Percentiles rank a stretch among this genome's conserved stretches.
Evolutionary conservation across 2,113 vertebrate species (phyloP).

Genomic region (Protobothrops flavoviridis): DNA sequence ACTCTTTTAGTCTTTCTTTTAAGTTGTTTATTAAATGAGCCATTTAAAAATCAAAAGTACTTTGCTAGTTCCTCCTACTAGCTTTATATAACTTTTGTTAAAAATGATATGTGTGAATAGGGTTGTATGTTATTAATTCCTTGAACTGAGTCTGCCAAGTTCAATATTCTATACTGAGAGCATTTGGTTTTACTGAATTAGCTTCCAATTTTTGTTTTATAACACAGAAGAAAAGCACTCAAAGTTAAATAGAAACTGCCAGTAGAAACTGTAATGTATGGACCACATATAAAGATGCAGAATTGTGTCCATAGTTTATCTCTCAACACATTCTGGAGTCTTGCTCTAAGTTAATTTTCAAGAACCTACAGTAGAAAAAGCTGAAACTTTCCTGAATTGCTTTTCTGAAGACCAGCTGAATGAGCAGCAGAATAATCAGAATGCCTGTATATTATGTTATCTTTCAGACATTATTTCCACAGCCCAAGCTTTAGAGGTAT

Average conservation of each 20-base stretch:
- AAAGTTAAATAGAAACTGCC: constrained; percentile 37
- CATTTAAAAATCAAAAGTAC: constrained; percentile 41
- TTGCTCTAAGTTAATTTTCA: neutral
- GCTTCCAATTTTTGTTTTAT: constrained; percentile 47
- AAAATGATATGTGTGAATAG: constrained; percentile 19
- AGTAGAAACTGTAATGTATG: constrained; percentile 27
- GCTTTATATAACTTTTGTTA: constrained; percentile 50
- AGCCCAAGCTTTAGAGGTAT: neutral
- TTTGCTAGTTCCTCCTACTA: constrained; percentile 46
- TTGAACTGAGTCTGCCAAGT: constrained; percentile 48
- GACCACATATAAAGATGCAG: neutral
- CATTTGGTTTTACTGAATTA: constrained; percentile 39
- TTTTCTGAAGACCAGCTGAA: neutral
- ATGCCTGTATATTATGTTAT: neutral
- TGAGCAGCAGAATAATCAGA: neutral
- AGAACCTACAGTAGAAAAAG: neutral
- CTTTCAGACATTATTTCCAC: neutral
- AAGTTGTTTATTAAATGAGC: constrained; percentile 45
- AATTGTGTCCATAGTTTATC: constrained; percentile 4
- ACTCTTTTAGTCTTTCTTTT: constrained; percentile 14
- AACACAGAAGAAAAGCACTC: constrained; percentile 25
- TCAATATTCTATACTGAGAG: constrained; percentile 48
- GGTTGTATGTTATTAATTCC: constrained; percentile 54
- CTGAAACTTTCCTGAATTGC: neutral
- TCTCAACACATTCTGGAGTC: neutral